A percentile compares a stretch with the other conserved stretches of the same genome.
phyloP scores from a whole-genome alignment of 2,113 vertebrate genomes.

The Eolophus roseicapilla region DNA sequence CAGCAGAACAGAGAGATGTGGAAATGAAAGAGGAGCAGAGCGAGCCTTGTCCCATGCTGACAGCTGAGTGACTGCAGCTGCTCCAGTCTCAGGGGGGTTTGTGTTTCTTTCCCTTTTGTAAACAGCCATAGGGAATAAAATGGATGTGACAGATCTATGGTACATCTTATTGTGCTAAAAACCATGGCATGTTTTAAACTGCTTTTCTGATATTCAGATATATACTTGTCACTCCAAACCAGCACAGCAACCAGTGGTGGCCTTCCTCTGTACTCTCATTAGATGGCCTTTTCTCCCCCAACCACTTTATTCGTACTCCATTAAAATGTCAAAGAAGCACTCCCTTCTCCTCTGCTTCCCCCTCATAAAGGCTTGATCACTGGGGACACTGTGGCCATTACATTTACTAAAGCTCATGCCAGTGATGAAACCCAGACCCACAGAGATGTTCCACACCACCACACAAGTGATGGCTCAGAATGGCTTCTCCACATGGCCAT shows the following conservation, averaged over 20 bases:
- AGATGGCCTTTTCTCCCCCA: neutral
- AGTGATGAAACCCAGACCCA: neutral
- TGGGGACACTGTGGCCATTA: rapidly evolving
- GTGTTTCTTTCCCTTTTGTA: neutral
- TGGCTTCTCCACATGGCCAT: rapidly evolving
- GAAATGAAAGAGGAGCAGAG: slow-evolving; percentile 36
- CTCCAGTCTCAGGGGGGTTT: neutral
- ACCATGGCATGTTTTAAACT: neutral
- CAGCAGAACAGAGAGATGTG: slow-evolving; percentile 19
- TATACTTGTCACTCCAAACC: neutral
- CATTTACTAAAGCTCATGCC: neutral
- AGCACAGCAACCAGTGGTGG: neutral
- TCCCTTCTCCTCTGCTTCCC: neutral
- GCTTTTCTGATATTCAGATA: neutral
- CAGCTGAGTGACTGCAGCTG: slow-evolving; percentile 57
- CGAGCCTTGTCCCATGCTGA: slow-evolving; percentile 21
- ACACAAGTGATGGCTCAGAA: neutral
- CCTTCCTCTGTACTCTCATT: neutral
- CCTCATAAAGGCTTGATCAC: neutral
- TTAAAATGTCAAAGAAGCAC: neutral
- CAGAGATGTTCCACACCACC: rapidly evolving
- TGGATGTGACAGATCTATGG: slow-evolving; percentile 34
- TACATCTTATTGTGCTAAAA: slow-evolving; percentile 6
- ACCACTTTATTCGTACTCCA: neutral
- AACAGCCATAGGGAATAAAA: slow-evolving; percentile 54